Percentiles rank a stretch among this genome's conserved stretches.
Evolutionary conservation across 2,113 vertebrate genomes (phyloP).

Genomic region (Bos taurus): DNA sequence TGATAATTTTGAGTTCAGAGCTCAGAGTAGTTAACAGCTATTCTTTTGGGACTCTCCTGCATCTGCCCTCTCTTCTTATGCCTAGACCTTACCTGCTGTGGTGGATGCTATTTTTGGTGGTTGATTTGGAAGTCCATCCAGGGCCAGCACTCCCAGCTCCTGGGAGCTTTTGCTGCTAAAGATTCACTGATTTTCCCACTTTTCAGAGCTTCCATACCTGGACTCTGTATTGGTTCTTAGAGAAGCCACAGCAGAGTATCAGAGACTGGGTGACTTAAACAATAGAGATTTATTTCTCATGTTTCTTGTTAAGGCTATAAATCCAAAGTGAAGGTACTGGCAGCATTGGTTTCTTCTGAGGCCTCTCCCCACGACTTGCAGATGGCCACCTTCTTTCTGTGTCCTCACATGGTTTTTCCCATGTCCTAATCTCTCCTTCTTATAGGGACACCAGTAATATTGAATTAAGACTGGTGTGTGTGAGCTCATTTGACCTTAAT

Average conservation of each 20-base stretch:
- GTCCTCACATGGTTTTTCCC: neutral
- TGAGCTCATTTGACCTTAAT: neutral
- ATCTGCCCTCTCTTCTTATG: neutral
- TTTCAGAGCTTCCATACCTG: accelerated
- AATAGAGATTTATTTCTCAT: neutral
- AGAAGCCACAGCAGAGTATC: too few species aligned
- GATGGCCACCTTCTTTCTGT: too few species aligned
- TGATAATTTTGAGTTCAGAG: neutral
- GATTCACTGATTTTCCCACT: neutral
- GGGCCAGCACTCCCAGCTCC: accelerated
- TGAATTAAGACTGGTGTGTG: neutral
- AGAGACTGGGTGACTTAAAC: neutral
- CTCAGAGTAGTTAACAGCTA: neutral
- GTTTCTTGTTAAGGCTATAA: neutral
- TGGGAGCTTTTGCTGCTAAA: accelerated
- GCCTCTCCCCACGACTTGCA: neutral
- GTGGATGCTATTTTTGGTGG: neutral
- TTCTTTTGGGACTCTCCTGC: neutral
- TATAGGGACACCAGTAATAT: neutral
- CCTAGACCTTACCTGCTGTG: accelerated
- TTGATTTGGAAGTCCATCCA: accelerated
- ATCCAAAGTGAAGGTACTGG: neutral
- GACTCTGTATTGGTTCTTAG: too few species aligned
- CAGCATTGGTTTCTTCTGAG: neutral
- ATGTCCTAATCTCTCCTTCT: neutral